A percentile compares a stretch with the other conserved stretches of the same genome.
Evolutionary conservation across 1,140 invertebrate species (phyloP).

Genomic region (Papilio dardanus): DNA sequence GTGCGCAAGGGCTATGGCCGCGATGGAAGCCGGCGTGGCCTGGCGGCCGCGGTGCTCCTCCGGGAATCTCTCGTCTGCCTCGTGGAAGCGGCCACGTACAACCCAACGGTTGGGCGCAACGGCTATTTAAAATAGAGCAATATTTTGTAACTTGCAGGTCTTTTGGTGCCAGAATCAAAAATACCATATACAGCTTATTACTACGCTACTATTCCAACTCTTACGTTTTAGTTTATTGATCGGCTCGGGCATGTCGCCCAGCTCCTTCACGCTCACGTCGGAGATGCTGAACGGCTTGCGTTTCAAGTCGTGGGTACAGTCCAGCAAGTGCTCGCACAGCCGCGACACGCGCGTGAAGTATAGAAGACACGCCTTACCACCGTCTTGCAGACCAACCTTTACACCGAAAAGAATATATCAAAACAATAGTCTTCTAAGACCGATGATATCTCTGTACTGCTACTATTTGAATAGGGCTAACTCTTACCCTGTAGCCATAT

Average conservation of each 20-base stretch:
- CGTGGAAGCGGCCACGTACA: conserved; percentile 77
- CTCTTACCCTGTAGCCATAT: conserved; percentile 62
- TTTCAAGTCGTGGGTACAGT: conserved; percentile 66
- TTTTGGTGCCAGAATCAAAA: neutral
- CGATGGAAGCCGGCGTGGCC: conserved; percentile 75
- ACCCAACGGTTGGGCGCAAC: conserved; percentile 79
- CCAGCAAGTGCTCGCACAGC: conserved; percentile 73
- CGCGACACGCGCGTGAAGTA: conserved; percentile 56
- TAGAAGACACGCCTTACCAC: conserved; percentile 69
- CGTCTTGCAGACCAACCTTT: conserved; percentile 68
- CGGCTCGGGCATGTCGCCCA: conserved; percentile 71
- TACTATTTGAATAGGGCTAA: neutral
- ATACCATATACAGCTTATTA: neutral
- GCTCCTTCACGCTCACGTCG: conserved; percentile 73
- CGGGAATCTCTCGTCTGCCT: conserved; percentile 75
- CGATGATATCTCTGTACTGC: neutral
- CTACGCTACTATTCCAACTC: conserved; percentile 1
- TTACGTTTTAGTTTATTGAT: conserved; percentile 80
- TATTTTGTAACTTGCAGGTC: neutral
- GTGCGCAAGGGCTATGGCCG: conserved; percentile 75
- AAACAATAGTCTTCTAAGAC: neutral
- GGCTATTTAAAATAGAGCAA: conserved; percentile 52
- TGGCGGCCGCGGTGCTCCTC: conserved; percentile 78
- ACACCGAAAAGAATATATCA: neutral
- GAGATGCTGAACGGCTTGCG: conserved; percentile 77